Conservation (phyloP, 2,888 invertebrate genomes). For the Drosophila incognita region DNA sequence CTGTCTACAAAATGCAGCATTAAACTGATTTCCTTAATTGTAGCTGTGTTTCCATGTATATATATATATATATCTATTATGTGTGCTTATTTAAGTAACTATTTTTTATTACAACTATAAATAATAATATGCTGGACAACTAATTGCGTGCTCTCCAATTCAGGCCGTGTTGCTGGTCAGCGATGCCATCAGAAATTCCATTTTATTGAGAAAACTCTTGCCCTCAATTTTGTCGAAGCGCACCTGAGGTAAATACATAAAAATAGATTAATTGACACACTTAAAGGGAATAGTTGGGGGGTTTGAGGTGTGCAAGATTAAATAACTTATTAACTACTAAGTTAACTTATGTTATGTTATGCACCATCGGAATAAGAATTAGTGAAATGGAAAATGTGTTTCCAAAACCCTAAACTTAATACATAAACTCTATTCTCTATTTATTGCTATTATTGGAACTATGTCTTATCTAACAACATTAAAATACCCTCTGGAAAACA, state of each 20-base stretch:
- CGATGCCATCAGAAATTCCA: constrained; percentile 96
- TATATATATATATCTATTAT: constrained; percentile 9
- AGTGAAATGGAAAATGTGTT: not conserved
- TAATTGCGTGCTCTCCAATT: constrained; percentile 9
- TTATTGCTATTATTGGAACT: too few relatives aligned
- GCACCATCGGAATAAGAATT: not conserved
- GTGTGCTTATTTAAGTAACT: constrained; percentile 26
- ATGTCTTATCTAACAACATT: not conserved
- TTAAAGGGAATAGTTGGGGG: not conserved
- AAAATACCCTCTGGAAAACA: not conserved
- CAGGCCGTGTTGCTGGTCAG: constrained; percentile 82
- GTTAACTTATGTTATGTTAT: not conserved
- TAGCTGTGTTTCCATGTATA: constrained; percentile 19
- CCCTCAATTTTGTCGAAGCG: constrained; percentile 98
- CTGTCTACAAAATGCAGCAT: constrained; percentile 34
- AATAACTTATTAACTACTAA: not conserved
- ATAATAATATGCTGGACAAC: constrained; percentile 38
- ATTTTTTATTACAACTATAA: constrained; percentile 31
- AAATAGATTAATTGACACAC: not conserved
- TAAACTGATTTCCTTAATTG: constrained; percentile 32
- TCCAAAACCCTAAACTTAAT: not conserved
- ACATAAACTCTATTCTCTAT: not conserved
- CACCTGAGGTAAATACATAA: constrained; percentile 77
- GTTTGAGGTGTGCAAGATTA: not conserved
- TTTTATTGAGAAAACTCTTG: constrained; percentile 97